phyloP scores from a whole-genome alignment of 2,888 invertebrate species.

The Amaurobius ferox region DNA sequence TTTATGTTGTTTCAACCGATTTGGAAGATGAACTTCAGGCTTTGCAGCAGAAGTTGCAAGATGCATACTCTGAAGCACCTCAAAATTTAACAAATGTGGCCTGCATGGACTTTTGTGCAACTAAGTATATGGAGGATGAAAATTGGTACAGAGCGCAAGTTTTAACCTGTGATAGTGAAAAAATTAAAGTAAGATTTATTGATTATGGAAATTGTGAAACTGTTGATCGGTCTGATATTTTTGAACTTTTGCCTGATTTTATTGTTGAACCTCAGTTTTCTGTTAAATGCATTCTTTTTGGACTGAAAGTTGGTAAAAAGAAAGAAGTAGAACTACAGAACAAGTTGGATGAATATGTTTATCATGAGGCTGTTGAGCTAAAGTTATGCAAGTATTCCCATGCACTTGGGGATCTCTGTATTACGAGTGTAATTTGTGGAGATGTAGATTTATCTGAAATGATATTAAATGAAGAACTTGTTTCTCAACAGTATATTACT shows the following conservation, averaged over 20 bases:
- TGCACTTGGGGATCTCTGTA: slow-evolving; percentile 7
- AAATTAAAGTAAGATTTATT: slow-evolving; percentile 75
- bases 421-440: slow-evolving; percentile 8
- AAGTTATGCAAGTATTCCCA: slow-evolving; percentile 33
- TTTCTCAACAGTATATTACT: slow-evolving; percentile 26
- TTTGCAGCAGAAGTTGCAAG: slow-evolving; percentile 46
- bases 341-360: slow-evolving; percentile 39
- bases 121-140: slow-evolving; percentile 75
- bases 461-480: slow-evolving; percentile 23
- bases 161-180: not conserved
- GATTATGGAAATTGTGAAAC: slow-evolving; percentile 77
- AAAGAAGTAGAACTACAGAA: slow-evolving; percentile 23
- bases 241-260: slow-evolving; percentile 38
- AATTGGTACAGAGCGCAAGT: slow-evolving; percentile 76
- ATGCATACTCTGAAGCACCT: slow-evolving; percentile 17
- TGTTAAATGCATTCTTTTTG: slow-evolving; percentile 23
- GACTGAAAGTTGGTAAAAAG: slow-evolving; percentile 30
- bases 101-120: slow-evolving; percentile 53
- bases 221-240: slow-evolving; percentile 21
- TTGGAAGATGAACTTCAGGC: slow-evolving; percentile 19
- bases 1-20: slow-evolving; percentile 40
- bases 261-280: slow-evolving; percentile 28
- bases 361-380: slow-evolving; percentile 22
- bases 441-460: slow-evolving; percentile 24
- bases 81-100: not conserved